These are phyloP conservation scores for Otis tarda DNA, from an alignment of 2,113 vertebrate species.

Conservation along the genomic window DNA sequence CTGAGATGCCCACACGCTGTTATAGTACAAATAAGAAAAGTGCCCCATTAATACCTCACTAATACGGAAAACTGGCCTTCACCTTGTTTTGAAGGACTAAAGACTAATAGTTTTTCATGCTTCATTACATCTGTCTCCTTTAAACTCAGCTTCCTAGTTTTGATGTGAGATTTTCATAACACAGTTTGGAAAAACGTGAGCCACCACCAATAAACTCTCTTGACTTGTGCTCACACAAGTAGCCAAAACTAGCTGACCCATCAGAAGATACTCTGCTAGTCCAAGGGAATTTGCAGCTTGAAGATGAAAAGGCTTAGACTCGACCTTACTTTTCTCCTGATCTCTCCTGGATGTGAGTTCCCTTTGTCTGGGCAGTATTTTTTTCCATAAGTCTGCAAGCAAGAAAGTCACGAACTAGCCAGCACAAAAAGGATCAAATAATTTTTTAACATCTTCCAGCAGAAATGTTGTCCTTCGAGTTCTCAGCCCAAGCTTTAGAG, in stretches of 20 bases:
- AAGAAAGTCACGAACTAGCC: neutral
- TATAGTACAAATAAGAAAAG: neutral
- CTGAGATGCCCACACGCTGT: neutral
- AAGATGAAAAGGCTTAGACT: neutral
- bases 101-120: neutral
- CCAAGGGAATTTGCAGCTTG: neutral
- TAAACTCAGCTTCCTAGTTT: neutral
- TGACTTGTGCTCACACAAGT: neutral
- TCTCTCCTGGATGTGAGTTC: neutral
- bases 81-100: neutral
- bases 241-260: neutral
- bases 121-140: neutral
- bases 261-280: neutral
- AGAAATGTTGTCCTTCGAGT: neutral
- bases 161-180: neutral
- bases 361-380: constrained; percentile 15
- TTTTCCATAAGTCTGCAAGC: neutral
- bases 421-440: neutral
- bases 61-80: neutral
- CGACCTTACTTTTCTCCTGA: neutral
- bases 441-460: neutral
- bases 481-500: constrained; percentile 8
- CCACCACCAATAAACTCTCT: neutral
- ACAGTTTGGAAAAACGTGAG: neutral
- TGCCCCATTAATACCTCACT: neutral